Evolutionary conservation across 1,140 invertebrate genomes (phyloP), one percentile per base, ranked within the genome.

Genomic region (Diprion similis): DNA sequence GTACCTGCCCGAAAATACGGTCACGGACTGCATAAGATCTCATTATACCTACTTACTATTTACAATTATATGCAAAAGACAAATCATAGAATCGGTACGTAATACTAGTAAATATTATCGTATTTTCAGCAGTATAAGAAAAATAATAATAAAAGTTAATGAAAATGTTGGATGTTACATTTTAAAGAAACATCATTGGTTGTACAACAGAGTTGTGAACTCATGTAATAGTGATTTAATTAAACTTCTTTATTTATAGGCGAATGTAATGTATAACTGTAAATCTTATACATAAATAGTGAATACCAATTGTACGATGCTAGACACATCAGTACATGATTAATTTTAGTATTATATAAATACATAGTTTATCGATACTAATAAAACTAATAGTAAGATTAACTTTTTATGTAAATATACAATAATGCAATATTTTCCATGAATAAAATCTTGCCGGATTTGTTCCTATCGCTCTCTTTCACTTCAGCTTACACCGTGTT

Each of bases 401-500:
- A 37, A 37, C 24, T 37, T 59, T 59, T 59, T 59, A 59, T 88
- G 85, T 87, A 87, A 75, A 88, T 59, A 59, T 88, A 88, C 24
- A 37, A 37, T 37, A 37, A 37, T 77, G 82, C 78, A 85, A 87
- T 88, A 88, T 87, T 88, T 88, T 87, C 83, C 82, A 86, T 85
- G 80, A 84, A 87, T 86, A 87, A 87, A 87, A 78, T 80, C 80
- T 82, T 82, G 78, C 78, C 79, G 79, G 81, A 86, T 80, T 81
- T 77, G 77, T 86, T 87, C 79, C 75, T 82, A 81, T 59, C n/a
- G n/a, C 51, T 15, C 11, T 59, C 51, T 59, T 59, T 59, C 51
- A 11, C 11, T 59, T 59, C 51, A 59, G 24, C 24, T 37, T 6
- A 37, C 24, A 37, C 24, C 6, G 24, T 2, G 24, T 37, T 37